phyloP scores from a whole-genome alignment of 1,140 invertebrate species.

The Drosophila pandora region DNA sequence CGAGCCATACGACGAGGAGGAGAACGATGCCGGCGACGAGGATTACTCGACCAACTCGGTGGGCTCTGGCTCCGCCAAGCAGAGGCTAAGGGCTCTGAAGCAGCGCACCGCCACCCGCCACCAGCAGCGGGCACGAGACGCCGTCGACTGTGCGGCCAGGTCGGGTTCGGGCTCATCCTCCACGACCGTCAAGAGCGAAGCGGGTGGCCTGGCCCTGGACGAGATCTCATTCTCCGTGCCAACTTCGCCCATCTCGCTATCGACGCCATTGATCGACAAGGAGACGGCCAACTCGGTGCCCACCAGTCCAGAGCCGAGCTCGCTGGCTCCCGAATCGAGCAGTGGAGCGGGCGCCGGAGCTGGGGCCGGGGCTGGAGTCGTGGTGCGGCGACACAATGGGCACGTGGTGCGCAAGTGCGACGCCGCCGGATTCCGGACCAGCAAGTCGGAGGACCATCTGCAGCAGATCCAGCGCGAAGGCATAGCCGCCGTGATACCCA shows the following conservation, averaged over 20 bases:
- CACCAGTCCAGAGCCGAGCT: slow-evolving; percentile 89
- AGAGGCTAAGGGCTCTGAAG: slow-evolving; percentile 70
- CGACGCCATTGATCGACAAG: slow-evolving; percentile 78
- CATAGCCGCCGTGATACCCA: slow-evolving; percentile 89
- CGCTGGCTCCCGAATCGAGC: slow-evolving; percentile 84
- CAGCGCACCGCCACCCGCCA: slow-evolving; percentile 63
- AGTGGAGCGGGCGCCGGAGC: slow-evolving; percentile 42
- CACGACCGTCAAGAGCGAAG: slow-evolving; percentile 76
- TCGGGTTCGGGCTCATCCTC: slow-evolving; percentile 70
- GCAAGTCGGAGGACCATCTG: slow-evolving; percentile 93
- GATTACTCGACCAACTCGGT: slow-evolving; percentile 76
- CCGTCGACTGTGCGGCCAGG: slow-evolving; percentile 62
- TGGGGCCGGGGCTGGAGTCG: slow-evolving; percentile 74
- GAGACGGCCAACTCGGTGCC: slow-evolving; percentile 89
- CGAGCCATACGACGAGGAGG: slow-evolving; percentile 68
- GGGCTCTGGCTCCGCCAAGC: slow-evolving; percentile 72
- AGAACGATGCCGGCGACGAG: slow-evolving; percentile 78
- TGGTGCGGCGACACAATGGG: slow-evolving; percentile 75
- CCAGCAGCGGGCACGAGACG: slow-evolving; percentile 62
- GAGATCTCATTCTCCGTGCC: slow-evolving; percentile 83
- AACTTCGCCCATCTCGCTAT: slow-evolving; percentile 81
- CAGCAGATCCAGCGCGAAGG: slow-evolving; percentile 86
- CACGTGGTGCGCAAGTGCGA: slow-evolving; percentile 80
- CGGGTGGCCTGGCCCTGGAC: slow-evolving; percentile 53
- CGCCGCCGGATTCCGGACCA: slow-evolving; percentile 88